Evolutionary conservation across 2,888 invertebrate genomes (phyloP).

Genomic region (Steromphala cineraria): DNA sequence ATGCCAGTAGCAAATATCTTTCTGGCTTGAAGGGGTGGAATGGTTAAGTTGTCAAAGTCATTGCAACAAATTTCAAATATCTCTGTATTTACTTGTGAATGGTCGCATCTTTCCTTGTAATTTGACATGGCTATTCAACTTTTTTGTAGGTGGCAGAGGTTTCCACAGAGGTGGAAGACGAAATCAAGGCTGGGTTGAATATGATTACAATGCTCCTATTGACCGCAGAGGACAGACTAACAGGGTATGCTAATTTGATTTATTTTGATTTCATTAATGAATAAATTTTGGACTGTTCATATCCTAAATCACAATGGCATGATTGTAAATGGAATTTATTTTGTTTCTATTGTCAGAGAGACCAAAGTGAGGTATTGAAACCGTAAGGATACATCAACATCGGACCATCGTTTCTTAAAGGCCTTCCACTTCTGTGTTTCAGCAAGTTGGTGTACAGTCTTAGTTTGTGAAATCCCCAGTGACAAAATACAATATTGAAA

Average conservation of each 20-base stretch:
- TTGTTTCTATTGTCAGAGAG: too few species aligned
- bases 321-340: too few species aligned
- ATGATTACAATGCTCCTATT: conserved; percentile 56
- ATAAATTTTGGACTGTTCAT: too few species aligned
- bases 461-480: conserved; percentile 6
- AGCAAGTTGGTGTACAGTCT: conserved; percentile 25
- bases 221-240: conserved; percentile 37
- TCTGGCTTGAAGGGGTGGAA: too few species aligned
- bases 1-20: too few species aligned
- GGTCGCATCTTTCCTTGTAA: not conserved
- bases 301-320: too few species aligned
- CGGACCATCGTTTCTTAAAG: not conserved
- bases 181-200: conserved; percentile 67
- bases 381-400: too few species aligned
- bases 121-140: not conserved
- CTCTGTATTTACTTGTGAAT: too few species aligned
- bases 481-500: not conserved
- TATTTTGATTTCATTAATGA: too few species aligned
- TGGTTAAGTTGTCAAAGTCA: too few species aligned
- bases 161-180: conserved; percentile 46
- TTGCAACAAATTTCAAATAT: too few species aligned
- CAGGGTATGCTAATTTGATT: conserved; percentile 31
- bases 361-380: too few species aligned
- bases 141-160: conserved; percentile 37
- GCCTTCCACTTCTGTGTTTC: conserved; percentile 15